These are phyloP conservation scores for Martes martes DNA, from an alignment of 2,113 vertebrate genomes.

Conservation along the genomic window DNA sequence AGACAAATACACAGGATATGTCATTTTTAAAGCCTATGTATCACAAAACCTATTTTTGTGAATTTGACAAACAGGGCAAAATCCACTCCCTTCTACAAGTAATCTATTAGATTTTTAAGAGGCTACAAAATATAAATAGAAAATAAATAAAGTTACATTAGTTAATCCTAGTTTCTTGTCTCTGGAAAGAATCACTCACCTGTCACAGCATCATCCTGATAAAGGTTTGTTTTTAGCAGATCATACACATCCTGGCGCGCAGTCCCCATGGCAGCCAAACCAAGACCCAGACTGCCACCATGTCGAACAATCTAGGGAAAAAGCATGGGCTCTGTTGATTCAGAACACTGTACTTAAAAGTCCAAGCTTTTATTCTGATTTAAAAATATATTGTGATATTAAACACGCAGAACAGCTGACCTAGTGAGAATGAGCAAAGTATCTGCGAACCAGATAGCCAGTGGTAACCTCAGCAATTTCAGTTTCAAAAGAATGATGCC, in stretches of 20 bases:
- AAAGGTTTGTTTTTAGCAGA: conserved; percentile 97
- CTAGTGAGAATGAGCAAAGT: neutral
- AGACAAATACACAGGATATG: neutral
- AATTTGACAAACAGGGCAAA: neutral
- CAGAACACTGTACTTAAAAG: neutral
- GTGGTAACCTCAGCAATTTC: neutral
- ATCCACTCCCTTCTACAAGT: neutral
- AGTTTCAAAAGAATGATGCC: conserved; percentile 6
- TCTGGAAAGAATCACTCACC: conserved; percentile 82
- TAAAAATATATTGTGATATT: neutral
- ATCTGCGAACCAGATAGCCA: neutral
- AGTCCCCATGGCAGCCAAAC: conserved; percentile 96
- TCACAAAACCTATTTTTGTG: neutral
- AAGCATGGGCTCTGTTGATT: neutral
- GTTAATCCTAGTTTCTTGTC: neutral
- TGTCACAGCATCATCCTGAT: conserved; percentile 99
- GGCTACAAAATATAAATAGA: neutral
- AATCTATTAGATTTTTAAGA: conserved; percentile 26
- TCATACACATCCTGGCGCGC: conserved; percentile 98
- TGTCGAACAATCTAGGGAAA: conserved; percentile 95
- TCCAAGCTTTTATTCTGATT: neutral
- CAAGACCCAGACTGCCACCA: conserved; percentile 94
- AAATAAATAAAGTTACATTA: neutral
- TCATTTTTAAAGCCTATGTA: neutral
- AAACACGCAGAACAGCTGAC: neutral